These are phyloP conservation scores for Lochmaea capreae DNA, from an alignment of 2,888 invertebrate genomes.

Conservation along the genomic window DNA sequence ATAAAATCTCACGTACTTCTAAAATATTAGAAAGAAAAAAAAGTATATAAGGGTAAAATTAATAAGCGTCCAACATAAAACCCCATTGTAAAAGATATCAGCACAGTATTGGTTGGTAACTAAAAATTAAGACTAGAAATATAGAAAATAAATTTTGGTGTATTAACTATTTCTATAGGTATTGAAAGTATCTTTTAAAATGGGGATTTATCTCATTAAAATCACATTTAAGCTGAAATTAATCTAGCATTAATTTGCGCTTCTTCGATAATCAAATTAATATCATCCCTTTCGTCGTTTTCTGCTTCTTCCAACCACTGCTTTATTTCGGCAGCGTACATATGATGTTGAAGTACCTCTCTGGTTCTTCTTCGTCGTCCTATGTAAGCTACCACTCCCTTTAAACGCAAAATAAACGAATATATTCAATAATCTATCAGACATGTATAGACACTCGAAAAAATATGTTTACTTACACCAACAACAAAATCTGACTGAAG, in stretches of 20 bases:
- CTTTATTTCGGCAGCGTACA: slow-evolving; percentile 81
- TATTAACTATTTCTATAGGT: neutral
- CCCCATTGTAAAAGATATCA: neutral
- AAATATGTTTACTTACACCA: slow-evolving; percentile 63
- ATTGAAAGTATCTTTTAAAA: neutral
- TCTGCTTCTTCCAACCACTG: slow-evolving; percentile 81
- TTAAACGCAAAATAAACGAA: slow-evolving; percentile 22
- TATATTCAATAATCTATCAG: too few relatives aligned
- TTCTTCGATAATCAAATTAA: slow-evolving; percentile 55
- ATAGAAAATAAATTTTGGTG: neutral
- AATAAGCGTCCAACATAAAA: neutral
- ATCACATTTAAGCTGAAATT: slow-evolving; percentile 49
- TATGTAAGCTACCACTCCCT: slow-evolving; percentile 76
- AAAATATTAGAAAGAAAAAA: neutral
- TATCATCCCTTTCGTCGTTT: slow-evolving; percentile 51
- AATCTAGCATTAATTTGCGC: slow-evolving; percentile 56
- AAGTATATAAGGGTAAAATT: neutral
- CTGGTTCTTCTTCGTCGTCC: slow-evolving; percentile 81
- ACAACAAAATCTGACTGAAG: slow-evolving; percentile 67
- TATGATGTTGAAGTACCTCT: slow-evolving; percentile 80
- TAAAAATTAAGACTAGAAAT: slow-evolving; percentile 2
- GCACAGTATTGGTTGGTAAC: neutral
- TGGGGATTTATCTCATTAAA: neutral
- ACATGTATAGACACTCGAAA: neutral
- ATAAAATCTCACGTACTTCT: neutral